Evolutionary conservation across 2,113 vertebrate genomes (phyloP).

Genomic region (Penelope pileata): DNA sequence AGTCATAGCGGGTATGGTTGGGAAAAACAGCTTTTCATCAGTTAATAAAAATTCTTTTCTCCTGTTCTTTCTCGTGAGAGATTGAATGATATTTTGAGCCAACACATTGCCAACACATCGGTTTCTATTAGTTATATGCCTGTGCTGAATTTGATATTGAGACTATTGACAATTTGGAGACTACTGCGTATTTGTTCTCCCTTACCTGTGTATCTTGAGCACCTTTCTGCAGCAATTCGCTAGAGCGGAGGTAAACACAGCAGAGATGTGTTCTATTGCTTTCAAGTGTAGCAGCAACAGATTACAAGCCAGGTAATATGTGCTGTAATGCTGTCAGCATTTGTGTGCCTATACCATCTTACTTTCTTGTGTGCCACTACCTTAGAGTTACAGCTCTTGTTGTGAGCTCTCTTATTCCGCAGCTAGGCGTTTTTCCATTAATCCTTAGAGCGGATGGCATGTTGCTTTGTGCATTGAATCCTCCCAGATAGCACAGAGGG

Average conservation of each 20-base stretch:
- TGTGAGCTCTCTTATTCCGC: background rate
- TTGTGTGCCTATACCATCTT: background rate
- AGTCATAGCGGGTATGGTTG: background rate
- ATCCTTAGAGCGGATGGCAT: background rate
- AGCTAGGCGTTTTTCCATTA: background rate
- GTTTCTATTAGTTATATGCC: background rate
- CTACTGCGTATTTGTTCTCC: background rate
- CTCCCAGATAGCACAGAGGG: background rate
- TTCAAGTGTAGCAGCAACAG: background rate
- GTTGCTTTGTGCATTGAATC: background rate
- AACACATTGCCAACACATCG: too few species aligned
- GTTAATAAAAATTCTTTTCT: background rate
- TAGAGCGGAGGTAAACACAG: background rate
- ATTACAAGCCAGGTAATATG: background rate
- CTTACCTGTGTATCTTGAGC: background rate
- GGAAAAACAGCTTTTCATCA: background rate
- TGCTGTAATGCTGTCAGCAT: background rate
- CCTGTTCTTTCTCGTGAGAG: background rate
- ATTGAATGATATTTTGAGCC: background rate
- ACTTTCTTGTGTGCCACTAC: background rate
- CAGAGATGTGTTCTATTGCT: background rate
- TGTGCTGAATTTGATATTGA: background rate
- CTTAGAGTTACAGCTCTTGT: background rate
- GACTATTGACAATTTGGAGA: background rate
- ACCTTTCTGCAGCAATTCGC: rapidly evolving